A percentile compares a stretch with the other conserved stretches of the same genome.
Conservation (phyloP, 2,888 invertebrate genomes). For the Leucoptera coffeella region DNA sequence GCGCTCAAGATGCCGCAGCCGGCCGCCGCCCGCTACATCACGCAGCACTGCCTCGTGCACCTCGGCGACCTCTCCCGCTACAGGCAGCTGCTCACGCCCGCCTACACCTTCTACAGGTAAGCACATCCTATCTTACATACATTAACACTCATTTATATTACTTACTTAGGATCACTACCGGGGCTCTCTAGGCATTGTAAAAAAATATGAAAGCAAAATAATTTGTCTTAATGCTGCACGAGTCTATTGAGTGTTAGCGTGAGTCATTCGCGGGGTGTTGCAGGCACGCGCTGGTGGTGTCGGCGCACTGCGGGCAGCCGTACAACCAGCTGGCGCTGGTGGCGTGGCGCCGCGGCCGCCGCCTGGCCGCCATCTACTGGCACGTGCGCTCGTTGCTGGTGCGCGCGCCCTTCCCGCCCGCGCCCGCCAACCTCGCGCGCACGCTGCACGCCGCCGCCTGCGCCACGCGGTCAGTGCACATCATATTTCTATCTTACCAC, state of each 20-base stretch:
- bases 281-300: constrained; percentile 67
- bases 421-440: constrained; percentile 71
- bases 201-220: background rate
- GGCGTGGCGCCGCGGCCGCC: constrained; percentile 74
- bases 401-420: constrained; percentile 79
- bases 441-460: constrained; percentile 53
- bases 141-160: too few species aligned
- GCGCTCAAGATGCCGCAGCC: constrained; percentile 43
- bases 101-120: constrained; percentile 76
- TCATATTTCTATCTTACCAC: too few species aligned
- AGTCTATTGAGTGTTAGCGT: too few species aligned
- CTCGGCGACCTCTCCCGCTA: constrained; percentile 84
- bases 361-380: constrained; percentile 78
- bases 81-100: constrained; percentile 71
- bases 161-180: background rate
- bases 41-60: constrained; percentile 85
- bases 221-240: background rate
- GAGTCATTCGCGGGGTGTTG: too few species aligned
- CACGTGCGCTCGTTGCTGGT: constrained; percentile 80
- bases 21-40: constrained; percentile 75
- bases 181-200: background rate
- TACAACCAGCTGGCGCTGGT: constrained; percentile 84
- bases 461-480: constrained; percentile 46
- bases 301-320: constrained; percentile 77
- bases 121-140: too few species aligned